Base-by-base conservation (phyloP, 2,797 vertebrate genomes). In the Trachops cirrhosus region DNA sequence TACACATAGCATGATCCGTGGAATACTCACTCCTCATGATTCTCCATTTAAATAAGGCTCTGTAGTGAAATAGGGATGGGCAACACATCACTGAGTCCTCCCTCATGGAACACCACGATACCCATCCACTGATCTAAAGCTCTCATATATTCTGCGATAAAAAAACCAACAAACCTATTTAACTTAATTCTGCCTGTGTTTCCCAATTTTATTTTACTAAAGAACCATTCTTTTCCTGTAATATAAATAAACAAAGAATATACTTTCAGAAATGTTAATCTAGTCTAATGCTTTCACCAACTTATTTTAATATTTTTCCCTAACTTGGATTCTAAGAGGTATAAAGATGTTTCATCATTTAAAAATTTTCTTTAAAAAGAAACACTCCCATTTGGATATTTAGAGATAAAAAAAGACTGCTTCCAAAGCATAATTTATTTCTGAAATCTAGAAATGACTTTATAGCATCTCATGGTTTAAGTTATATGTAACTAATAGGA, bases 221-320 rank as follows among this genome's bases (percentile, higher is more conserved):
- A 88, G 64, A 67, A 68, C 12, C 24, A 89, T 44, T 92, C 12
- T 68, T 88, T 82, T 67, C 48, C 73, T 80, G 22, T 44, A 79
- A 68, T 32, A 89, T 73, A 92, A 91, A 70, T 11, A 91, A 92
- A 89, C 24, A 73, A 89, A 46, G 9, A 89, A 85, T 57, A 80
- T 19, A 80, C 44, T 92, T 79, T 41, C 21, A 59, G 79, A 92
- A 68, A 74, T 50, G 41, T 26, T 92, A 68, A 92, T 39, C 14
- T 84, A 46, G 70, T 87, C 29, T 79, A 83, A 79, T 46, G 48
- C 34, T 77, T 83, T 86, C 70, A 77, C 19, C 9, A 87, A 34
- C 37, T 86, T 86, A 71, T 41, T 62, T 86, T 75, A 64, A 41
- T 57, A 41, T 82, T 85, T 32, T 22, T 26, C 73, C 37, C 73